Base-by-base conservation (phyloP, 2,888 invertebrate genomes). In the Anodontia alba region DNA sequence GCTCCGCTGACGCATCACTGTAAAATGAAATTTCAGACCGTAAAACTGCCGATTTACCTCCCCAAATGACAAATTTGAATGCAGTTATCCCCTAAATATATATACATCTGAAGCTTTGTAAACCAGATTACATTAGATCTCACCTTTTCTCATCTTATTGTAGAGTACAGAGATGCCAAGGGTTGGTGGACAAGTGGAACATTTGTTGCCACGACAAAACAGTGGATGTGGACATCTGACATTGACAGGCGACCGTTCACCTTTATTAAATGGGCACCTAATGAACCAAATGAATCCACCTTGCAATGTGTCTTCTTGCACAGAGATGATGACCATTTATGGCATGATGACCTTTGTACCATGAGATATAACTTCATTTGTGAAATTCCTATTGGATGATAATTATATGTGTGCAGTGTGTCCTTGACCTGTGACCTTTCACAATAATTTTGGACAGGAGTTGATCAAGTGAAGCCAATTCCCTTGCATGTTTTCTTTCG, bases 181-280 rank as follows among this genome's bases (percentile, higher is more conserved):
- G 91, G 90, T 26, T 92, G 92, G 92, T 92, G 92, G 92, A 92
- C 92, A 10, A 90, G 91, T 71, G 93, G 92, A 10, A 90, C 89
- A 77, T 92, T 89, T 81, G 74, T 90, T 26, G 80, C 85, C 23
- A 89, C 88, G 57, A 90, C 87, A 49, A 90, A 89, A 74, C 87
- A 89, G 72, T 93, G 93, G 93, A 91, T 92, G 90, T 93, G 93
- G 93, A 88, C 90, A 1, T 89, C 87, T 0, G 84, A 87, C 51
- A 80, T 85, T 20, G 81, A 87, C 67, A 87, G 88, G 26, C 82
- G 82, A 69, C 91, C 91, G 5, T 90, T 92, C 81, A 84, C 87
- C 33, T 91, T 87, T 83, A 86, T 89, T 23, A 90, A 91, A 79
- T 93, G 93, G 93, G 91, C 90, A 1, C 87, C 86, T 17, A 89